Evolutionary conservation across 2,888 invertebrate genomes (phyloP).

Genomic region (Frankliniella fusca): DNA sequence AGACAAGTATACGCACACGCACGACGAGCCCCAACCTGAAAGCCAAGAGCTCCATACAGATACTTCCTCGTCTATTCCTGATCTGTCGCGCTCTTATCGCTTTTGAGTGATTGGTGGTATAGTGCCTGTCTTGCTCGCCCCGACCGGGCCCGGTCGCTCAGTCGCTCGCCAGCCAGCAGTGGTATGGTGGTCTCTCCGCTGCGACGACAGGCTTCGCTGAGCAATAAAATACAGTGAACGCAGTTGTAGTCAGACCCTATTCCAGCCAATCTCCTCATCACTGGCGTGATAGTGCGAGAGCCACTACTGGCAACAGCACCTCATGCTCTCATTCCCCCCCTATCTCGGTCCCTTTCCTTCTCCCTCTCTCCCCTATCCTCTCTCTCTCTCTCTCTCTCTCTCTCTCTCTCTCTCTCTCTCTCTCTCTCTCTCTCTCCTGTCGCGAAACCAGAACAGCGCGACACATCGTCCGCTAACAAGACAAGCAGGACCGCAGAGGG

Average conservation of each 20-base stretch:
- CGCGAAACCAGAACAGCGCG: no score
- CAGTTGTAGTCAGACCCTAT: not conserved
- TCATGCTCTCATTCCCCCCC: not conserved
- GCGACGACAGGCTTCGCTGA: not conserved
- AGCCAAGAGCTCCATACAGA: no score
- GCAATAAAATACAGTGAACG: slow-evolving; percentile 5
- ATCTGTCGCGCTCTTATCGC: no score
- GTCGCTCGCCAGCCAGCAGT: no score
- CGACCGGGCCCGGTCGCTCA: not conserved
- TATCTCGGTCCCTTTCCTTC: not conserved
- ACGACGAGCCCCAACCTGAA: no score
- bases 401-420: not conserved
- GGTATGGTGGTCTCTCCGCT: no score
- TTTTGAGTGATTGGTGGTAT: no score
- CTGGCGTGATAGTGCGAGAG: not conserved
- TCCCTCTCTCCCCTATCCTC: not conserved
- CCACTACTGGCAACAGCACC: not conserved
- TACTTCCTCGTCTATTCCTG: no score
- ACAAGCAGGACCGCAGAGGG: no score
- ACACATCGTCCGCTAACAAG: no score
- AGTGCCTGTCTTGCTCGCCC: not conserved
- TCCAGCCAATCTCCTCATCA: slow-evolving; percentile 6
- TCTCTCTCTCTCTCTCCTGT: not conserved
- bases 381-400: not conserved
- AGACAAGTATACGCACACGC: no score